A percentile compares a stretch with the other conserved stretches of the same genome.
phyloP scores from a whole-genome alignment of 2,888 invertebrate species.

The Andricus quercusramuli region DNA sequence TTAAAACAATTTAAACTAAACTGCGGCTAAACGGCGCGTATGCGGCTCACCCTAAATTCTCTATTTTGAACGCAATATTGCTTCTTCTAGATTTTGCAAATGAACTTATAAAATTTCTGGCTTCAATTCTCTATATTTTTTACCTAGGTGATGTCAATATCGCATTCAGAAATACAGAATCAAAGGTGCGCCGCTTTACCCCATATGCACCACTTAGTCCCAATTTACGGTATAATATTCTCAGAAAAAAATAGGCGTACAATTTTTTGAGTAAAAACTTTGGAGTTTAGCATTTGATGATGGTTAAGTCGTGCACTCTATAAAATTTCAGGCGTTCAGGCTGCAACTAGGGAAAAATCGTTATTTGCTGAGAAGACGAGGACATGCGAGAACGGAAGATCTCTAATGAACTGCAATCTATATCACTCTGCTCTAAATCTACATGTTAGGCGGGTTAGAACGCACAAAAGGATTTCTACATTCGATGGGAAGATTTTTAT shows the following conservation, averaged over 20 bases:
- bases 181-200: no score
- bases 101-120: no score
- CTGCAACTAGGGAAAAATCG: slow-evolving; percentile 4
- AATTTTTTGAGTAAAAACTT: not conserved
- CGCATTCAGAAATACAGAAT: no score
- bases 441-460: slow-evolving; percentile 27
- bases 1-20: not conserved
- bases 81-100: no score
- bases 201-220: no score
- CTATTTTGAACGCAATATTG: no score
- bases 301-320: slow-evolving; percentile 29
- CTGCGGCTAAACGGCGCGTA: no score
- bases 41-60: no score
- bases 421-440: slow-evolving; percentile 40
- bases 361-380: slow-evolving; percentile 33
- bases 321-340: slow-evolving; percentile 9
- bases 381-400: slow-evolving; percentile 36
- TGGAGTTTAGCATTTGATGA: not conserved
- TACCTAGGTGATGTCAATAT: no score
- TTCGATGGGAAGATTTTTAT: not conserved
- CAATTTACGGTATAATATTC: no score
- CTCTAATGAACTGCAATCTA: slow-evolving; percentile 27
- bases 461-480: slow-evolving; percentile 24
- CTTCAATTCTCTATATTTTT: no score
- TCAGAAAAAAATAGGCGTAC: no score